Evolutionary conservation across 2,797 vertebrate genomes (phyloP).

Genomic region (Poeciliopsis infans): DNA sequence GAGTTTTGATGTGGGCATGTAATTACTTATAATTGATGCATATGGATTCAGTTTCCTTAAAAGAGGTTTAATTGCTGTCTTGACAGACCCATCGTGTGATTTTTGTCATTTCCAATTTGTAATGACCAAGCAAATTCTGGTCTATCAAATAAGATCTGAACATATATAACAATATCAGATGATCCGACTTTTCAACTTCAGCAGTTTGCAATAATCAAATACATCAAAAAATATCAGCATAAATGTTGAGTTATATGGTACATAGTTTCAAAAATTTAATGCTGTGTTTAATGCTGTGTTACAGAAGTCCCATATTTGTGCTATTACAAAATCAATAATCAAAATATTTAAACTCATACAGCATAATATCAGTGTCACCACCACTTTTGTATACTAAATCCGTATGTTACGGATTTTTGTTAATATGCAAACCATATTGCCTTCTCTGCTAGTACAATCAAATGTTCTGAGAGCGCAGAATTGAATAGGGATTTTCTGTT

Average conservation of each 20-base stretch:
- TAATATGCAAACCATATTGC: conserved; percentile 13
- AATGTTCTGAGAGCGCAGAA: conserved; percentile 7
- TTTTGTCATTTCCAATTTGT: neutral
- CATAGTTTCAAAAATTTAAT: neutral
- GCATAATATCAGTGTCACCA: neutral
- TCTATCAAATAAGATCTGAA: neutral
- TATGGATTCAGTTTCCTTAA: neutral
- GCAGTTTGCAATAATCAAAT: neutral
- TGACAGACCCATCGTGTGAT: neutral
- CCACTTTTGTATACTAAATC: neutral
- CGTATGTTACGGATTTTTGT: conserved; percentile 14
- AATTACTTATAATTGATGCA: neutral
- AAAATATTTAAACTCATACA: neutral
- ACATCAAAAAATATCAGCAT: neutral
- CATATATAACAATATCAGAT: neutral
- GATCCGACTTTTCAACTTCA: neutral
- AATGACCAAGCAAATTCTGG: neutral
- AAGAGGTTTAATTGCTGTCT: neutral
- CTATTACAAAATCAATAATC: neutral
- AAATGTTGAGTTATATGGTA: neutral
- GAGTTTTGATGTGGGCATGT: neutral
- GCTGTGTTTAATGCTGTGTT: neutral
- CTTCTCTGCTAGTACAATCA: conserved; percentile 2
- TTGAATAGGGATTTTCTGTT: conserved; percentile 30
- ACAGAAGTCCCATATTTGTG: neutral